Conservation (phyloP, 1,140 invertebrate genomes). For the Zaprionus gabonicus region DNA sequence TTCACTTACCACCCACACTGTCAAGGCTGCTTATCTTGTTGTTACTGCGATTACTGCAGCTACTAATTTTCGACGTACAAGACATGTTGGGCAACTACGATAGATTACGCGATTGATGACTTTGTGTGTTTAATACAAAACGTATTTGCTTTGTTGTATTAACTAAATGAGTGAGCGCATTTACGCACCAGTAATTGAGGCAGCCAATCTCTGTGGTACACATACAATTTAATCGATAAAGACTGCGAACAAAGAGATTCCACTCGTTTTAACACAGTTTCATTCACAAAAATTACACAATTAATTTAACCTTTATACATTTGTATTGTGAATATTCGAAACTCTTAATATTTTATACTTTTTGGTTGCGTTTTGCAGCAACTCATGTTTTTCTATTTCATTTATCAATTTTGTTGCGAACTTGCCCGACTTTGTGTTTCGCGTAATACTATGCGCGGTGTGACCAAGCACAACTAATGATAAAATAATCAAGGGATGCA, state of each 20-base stretch:
- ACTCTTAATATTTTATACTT: not conserved
- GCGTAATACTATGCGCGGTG: constrained; percentile 33
- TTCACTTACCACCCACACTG: constrained; percentile 16
- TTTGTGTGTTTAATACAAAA: not conserved
- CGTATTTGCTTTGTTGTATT: not conserved
- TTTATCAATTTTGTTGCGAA: constrained; percentile 21
- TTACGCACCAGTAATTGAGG: constrained; percentile 34
- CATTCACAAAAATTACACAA: not conserved
- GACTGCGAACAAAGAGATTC: constrained; percentile 9
- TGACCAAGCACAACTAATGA: constrained; percentile 9
- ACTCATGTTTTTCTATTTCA: constrained; percentile 28
- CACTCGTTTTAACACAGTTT: not conserved
- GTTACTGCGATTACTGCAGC: not conserved
- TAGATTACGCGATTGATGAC: constrained; percentile 1
- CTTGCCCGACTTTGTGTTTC: constrained; percentile 19
- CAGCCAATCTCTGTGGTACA: constrained; percentile 10
- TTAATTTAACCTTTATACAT: constrained; percentile 15
- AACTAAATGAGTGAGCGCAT: constrained; percentile 25
- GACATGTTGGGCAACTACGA: not conserved
- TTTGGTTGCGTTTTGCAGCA: constrained; percentile 11
- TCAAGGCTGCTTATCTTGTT: not conserved
- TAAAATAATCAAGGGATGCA: not conserved
- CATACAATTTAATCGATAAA: constrained; percentile 44
- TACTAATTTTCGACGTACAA: not conserved
- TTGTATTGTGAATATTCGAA: not conserved